phyloP scores from a whole-genome alignment of 1,140 invertebrate species.

The Listronotus bonariensis region DNA sequence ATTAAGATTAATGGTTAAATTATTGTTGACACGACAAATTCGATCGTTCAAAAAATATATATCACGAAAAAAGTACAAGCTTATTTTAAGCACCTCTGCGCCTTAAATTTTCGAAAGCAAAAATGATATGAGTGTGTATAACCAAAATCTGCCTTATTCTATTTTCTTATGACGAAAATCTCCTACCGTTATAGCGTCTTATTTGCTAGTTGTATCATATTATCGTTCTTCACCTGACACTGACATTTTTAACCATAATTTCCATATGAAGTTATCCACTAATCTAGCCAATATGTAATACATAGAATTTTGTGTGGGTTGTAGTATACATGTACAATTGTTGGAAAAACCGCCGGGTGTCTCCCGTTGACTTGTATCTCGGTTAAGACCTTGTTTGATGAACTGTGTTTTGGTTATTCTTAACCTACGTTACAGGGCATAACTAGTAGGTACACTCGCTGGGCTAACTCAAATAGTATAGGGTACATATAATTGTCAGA shows the following conservation, averaged over 20 bases:
- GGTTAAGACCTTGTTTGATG: conserved; percentile 44
- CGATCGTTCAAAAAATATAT: conserved; percentile 44
- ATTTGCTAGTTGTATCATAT: conserved; percentile 54
- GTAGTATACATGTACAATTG: conserved; percentile 61
- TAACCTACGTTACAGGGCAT: conserved; percentile 49
- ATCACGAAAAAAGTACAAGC: conserved; percentile 74
- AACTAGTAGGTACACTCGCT: conserved; percentile 35
- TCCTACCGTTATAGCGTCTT: conserved; percentile 57
- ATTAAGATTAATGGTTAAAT: conserved; percentile 14
- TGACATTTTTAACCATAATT: conserved; percentile 55
- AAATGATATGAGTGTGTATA: conserved; percentile 64
- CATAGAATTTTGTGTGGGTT: conserved; percentile 60
- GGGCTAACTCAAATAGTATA: conserved; percentile 21
- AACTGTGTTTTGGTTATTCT: conserved; percentile 50
- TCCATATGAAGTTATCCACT: conserved; percentile 53
- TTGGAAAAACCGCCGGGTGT: conserved; percentile 57
- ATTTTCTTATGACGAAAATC: conserved; percentile 64
- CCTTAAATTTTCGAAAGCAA: conserved; percentile 64
- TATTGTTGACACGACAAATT: conserved; percentile 34
- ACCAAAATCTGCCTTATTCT: conserved; percentile 73
- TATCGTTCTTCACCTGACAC: conserved; percentile 56
- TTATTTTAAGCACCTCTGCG: conserved; percentile 74
- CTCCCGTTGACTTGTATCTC: conserved; percentile 48
- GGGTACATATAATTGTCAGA: conserved; percentile 1
- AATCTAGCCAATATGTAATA: conserved; percentile 59